phyloP scores from a whole-genome alignment of 2,888 invertebrate genomes.

The Pterostichus madidus region DNA sequence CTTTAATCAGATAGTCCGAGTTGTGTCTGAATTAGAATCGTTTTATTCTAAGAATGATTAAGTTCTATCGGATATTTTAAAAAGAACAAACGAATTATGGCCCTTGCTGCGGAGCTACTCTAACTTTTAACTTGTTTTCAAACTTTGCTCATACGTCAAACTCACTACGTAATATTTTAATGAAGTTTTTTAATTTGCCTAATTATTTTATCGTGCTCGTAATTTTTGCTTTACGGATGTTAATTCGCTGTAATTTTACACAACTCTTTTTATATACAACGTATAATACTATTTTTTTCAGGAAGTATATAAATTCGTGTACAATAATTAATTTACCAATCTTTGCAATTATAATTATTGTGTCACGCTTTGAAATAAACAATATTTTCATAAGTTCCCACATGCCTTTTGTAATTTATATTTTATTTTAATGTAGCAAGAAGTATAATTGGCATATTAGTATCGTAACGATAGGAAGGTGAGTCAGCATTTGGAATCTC shows the following conservation, averaged over 20 bases:
- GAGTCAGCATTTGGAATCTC: too few relatives aligned
- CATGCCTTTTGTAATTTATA: too few relatives aligned
- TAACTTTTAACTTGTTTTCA: slow-evolving; percentile 68
- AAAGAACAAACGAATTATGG: slow-evolving; percentile 43
- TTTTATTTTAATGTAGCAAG: too few relatives aligned
- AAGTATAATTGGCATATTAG: too few relatives aligned
- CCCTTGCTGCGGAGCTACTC: slow-evolving; percentile 1
- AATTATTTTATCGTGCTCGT: slow-evolving; percentile 68
- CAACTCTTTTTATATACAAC: background rate
- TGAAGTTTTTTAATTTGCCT: slow-evolving; percentile 70
- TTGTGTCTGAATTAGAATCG: slow-evolving; percentile 4
- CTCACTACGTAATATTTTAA: slow-evolving; percentile 70
- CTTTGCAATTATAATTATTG: too few relatives aligned
- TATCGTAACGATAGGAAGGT: too few relatives aligned
- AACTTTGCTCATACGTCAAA: slow-evolving; percentile 70
- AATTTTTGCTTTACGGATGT: slow-evolving; percentile 52
- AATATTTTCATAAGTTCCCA: too few relatives aligned
- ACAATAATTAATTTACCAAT: background rate
- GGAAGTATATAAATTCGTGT: too few relatives aligned
- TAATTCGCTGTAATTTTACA: slow-evolving; percentile 41
- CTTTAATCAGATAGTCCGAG: slow-evolving; percentile 14
- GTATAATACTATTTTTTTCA: background rate
- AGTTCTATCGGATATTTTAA: slow-evolving; percentile 26
- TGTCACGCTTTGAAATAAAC: too few relatives aligned
- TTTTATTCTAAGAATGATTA: slow-evolving; percentile 23